Percentiles rank a stretch among this genome's conserved stretches.
Conservation (phyloP, 2,888 invertebrate genomes). For the Machimus atricapillus region DNA sequence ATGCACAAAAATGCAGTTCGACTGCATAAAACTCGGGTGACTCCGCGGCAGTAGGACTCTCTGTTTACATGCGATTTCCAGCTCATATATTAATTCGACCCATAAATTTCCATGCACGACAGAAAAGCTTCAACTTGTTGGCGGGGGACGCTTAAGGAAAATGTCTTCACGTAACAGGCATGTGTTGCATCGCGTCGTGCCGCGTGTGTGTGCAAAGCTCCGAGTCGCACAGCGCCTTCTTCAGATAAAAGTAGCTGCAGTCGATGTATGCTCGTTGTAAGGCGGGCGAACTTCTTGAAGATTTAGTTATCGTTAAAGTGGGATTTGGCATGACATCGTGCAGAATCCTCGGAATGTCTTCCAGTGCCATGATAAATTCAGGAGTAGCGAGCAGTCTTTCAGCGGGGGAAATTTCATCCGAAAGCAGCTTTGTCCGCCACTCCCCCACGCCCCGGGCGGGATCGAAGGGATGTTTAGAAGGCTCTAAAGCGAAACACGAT, state of each 20-base stretch:
- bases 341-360: not conserved
- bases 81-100: not conserved
- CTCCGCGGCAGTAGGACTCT: not conserved
- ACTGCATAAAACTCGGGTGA: not conserved
- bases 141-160: not conserved
- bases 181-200: not conserved
- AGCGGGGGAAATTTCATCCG: not conserved
- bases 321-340: not conserved
- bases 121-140: slow-evolving; percentile 11
- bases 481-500: not conserved
- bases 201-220: not conserved
- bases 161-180: not conserved
- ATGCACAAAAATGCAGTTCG: not conserved
- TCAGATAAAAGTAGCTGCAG: not conserved
- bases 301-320: slow-evolving; percentile 10
- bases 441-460: not conserved
- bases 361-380: not conserved
- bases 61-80: slow-evolving; percentile 6
- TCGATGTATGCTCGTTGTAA: not conserved
- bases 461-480: not conserved
- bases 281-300: not conserved
- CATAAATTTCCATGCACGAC: slow-evolving; percentile 17
- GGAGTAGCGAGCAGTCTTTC: not conserved
- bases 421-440: not conserved
- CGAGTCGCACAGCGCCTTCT: not conserved